phyloP scores from a whole-genome alignment of 30 jellyfish, hydroid and myxozoan species.

The Hydra vulgaris region DNA sequence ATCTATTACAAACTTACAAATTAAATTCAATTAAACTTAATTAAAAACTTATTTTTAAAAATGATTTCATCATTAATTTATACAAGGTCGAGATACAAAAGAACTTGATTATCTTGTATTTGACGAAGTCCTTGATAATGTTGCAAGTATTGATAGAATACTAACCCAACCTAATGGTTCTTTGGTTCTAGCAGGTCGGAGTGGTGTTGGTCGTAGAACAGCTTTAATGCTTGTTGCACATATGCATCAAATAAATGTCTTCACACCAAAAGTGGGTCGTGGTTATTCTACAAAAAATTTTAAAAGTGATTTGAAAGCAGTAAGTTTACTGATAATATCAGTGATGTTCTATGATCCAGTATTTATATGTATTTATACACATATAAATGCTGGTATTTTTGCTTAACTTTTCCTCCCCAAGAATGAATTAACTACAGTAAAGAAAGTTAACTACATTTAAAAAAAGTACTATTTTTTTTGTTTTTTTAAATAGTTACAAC shows the following conservation, averaged over 20 bases:
- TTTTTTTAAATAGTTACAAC: too few relatives aligned
- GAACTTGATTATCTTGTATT: slow-evolving; percentile 63
- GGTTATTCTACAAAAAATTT: slow-evolving; percentile 71
- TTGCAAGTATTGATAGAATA: slow-evolving; percentile 58
- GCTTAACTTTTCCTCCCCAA: too few relatives aligned
- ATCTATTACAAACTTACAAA: too few relatives aligned
- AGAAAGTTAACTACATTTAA: too few relatives aligned
- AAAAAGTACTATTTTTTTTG: too few relatives aligned
- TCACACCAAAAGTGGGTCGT: slow-evolving; percentile 68
- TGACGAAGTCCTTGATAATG: slow-evolving; percentile 64
- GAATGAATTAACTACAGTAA: too few relatives aligned
- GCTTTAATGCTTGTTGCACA: slow-evolving; percentile 79
- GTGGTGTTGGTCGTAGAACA: slow-evolving; percentile 83
- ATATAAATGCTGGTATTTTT: too few relatives aligned
- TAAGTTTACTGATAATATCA: slow-evolving; percentile 15
- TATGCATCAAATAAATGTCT: slow-evolving; percentile 68
- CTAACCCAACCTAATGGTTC: slow-evolving; percentile 87
- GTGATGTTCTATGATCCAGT: too few relatives aligned
- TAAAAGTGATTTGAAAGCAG: slow-evolving; percentile 67
- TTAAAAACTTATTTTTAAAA: too few relatives aligned
- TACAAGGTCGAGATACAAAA: slow-evolving; percentile 80
- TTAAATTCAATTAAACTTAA: too few relatives aligned
- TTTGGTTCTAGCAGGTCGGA: slow-evolving; percentile 80
- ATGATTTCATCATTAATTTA: too few relatives aligned
- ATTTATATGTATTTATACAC: neutral